phyloP scores from a whole-genome alignment of 2,888 invertebrate genomes.

The Eupelmus urozonus region DNA sequence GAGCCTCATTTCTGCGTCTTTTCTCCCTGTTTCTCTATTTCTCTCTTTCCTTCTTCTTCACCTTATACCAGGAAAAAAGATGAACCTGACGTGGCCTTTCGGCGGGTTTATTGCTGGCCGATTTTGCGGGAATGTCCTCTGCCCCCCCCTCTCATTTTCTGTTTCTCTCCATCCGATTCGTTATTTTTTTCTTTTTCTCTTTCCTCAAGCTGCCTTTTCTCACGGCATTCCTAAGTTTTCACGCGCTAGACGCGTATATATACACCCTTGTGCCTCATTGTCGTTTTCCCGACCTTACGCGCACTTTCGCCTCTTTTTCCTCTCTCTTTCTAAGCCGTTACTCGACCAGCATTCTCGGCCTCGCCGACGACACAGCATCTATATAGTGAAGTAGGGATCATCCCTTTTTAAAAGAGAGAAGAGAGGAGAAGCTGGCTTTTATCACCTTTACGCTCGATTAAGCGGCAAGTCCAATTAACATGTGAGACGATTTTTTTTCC shows the following conservation, averaged over 20 bases:
- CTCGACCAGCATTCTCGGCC: background rate
- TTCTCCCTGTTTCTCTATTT: background rate
- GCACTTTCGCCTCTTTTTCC: background rate
- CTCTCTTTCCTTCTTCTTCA: background rate
- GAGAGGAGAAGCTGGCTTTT: conserved; percentile 37
- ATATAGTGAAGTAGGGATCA: background rate
- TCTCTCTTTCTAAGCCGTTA: background rate
- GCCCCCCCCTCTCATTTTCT: conserved; percentile 2
- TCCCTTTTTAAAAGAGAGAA: background rate
- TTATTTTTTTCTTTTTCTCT: background rate
- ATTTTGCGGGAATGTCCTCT: conserved; percentile 60
- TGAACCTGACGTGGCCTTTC: conserved; percentile 57
- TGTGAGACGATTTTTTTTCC: conserved; percentile 29
- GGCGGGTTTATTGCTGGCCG: conserved; percentile 59
- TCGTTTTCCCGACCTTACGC: conserved; percentile 44
- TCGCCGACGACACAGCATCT: background rate
- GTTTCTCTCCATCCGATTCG: background rate
- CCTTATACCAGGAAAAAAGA: conserved; percentile 55
- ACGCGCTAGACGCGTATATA: conserved; percentile 1
- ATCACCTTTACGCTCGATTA: conserved; percentile 49
- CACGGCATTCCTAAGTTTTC: conserved; percentile 40
- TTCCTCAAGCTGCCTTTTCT: conserved; percentile 5
- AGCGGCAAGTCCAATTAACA: conserved; percentile 45
- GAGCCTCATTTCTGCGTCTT: conserved; percentile 15
- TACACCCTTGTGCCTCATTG: conserved; percentile 41